phyloP scores from a whole-genome alignment of 2,113 vertebrate genomes.

The human region DNA sequence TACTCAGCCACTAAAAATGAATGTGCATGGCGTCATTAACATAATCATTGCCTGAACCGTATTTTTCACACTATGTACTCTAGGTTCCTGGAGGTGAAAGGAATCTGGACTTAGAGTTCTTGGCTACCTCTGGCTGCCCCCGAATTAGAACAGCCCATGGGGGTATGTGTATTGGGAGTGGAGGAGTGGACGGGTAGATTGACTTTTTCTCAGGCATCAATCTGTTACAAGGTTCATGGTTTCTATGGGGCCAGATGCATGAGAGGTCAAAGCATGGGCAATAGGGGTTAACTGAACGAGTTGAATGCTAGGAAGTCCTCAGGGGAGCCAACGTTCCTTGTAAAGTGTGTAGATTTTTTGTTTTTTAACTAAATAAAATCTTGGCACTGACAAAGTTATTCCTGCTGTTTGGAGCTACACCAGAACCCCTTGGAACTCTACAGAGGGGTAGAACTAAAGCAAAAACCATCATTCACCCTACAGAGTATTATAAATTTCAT shows the following conservation, averaged over 20 bases:
- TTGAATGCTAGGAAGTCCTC: background rate
- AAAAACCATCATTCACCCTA: too few species aligned
- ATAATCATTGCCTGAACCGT: background rate
- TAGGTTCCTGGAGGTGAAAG: background rate
- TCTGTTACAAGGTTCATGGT: background rate
- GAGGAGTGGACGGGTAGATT: background rate
- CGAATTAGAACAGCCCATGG: background rate
- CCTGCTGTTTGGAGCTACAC: background rate
- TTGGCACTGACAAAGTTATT: background rate
- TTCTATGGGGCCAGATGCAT: background rate
- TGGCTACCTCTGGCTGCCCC: too few species aligned
- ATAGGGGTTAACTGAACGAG: background rate
- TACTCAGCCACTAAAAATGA: slow-evolving; percentile 18
- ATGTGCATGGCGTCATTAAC: background rate
- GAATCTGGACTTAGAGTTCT: background rate
- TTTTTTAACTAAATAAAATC: background rate
- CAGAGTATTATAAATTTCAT: slow-evolving; percentile 4
- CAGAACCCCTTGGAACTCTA: background rate
- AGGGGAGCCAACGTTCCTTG: background rate
- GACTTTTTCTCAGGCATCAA: background rate
- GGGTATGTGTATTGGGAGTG: background rate
- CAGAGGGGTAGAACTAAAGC: too few species aligned
- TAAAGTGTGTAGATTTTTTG: background rate
- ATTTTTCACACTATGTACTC: background rate
- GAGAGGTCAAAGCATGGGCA: background rate